phyloP scores from a whole-genome alignment of 2,888 invertebrate species.

The Cheilosia scutellata region DNA sequence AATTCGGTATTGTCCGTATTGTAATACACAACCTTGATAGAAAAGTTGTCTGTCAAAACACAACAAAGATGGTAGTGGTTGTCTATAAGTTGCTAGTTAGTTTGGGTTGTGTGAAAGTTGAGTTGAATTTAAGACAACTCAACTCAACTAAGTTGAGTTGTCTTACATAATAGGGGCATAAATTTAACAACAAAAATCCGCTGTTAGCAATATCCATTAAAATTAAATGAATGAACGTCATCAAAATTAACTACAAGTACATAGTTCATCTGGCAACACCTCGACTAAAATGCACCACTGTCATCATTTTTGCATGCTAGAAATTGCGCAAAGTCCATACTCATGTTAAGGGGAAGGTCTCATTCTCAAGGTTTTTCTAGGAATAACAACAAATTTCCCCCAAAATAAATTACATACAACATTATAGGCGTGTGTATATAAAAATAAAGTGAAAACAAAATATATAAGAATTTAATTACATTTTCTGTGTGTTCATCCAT shows the following conservation, averaged over 20 bases:
- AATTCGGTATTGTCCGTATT: no score
- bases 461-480: constrained; percentile 78
- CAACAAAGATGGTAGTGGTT: no score
- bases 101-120: no score
- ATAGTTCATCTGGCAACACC: constrained; percentile 42
- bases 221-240: not conserved
- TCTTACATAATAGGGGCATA: no score
- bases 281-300: constrained; percentile 21
- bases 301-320: not conserved
- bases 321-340: constrained; percentile 46
- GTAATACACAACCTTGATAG: no score
- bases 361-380: constrained; percentile 63
- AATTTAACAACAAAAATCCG: no score
- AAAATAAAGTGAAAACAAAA: constrained; percentile 3
- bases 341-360: constrained; percentile 66
- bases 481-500: constrained; percentile 81
- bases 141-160: no score
- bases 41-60: no score
- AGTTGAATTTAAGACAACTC: no score
- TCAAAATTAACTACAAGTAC: not conserved
- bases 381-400: constrained; percentile 10
- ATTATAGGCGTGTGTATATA: not conserved
- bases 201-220: not conserved
- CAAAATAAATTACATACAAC: constrained; percentile 2
- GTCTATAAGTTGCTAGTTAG: no score